Evolutionary conservation across 2,113 vertebrate species (phyloP), one percentile per base, ranked within the genome.

Genomic region (Lonchura striata): DNA sequence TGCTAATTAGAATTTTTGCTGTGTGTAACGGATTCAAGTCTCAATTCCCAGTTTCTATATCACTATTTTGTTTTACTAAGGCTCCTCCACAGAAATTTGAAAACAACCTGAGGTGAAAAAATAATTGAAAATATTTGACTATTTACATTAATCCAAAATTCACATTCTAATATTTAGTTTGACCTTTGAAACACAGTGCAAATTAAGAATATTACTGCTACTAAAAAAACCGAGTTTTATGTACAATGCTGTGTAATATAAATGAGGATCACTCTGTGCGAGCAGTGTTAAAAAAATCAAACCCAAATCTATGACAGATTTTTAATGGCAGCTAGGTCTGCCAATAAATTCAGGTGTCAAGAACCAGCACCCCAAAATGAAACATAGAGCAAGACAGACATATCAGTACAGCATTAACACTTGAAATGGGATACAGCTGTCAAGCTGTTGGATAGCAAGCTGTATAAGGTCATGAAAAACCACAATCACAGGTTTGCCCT

Each of bases 391-490:
- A 37, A 69, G n/a, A 54, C 37, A 57, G 42, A 30, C 6, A 5
- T 18, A 49, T 8, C 11, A 23, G 24, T 37, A 10, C 13, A 39
- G 9, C 35, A 33, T 18, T 31, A 44, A 16, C 22, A 30, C 57
- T 21, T 46, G 25, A 68, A 78, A 44, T 16, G 13, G 10, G 49
- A 53, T 19, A 33, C 44, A 91, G 49, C 27, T 57, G 33, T 94
- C 86, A 89, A 95, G 82, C 78, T 91, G 75, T 28, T 69, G 71
- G 81, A 87, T 82, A 75, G 50, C 76, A 79, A 65, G 84, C 75
- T 81, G 42, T 47, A 19, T 15, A 78, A 39, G 52, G 95, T 50
- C 88, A 93, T 37, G 70, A 95, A 95, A 94, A 90, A 25, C 24
- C 86, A 70, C 72, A 60, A 82, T 22, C 64, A 74, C 7, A 66